Percentiles rank a stretch among this genome's conserved stretches.
Evolutionary conservation across 1,140 invertebrate species (phyloP).

Genomic region (Penaeus japonicus): DNA sequence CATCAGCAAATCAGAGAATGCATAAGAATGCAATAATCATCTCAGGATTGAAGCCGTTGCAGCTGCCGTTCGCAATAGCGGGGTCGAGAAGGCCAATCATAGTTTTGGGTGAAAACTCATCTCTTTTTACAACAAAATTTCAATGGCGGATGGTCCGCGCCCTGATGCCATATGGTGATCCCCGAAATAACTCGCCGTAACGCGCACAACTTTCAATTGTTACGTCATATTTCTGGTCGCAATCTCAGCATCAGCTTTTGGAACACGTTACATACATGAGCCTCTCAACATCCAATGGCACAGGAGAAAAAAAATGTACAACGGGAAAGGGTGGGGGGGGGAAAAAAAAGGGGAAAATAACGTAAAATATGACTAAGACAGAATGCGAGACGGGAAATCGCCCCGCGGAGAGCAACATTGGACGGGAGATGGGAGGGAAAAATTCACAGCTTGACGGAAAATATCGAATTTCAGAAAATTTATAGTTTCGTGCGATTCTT

Average conservation of each 20-base stretch:
- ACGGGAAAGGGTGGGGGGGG: background rate
- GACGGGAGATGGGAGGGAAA: constrained; percentile 43
- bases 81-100: constrained; percentile 37
- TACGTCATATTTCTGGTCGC: too few species aligned
- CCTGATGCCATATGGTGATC: constrained; percentile 34
- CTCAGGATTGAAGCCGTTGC: background rate
- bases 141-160: constrained; percentile 40
- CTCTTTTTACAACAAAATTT: constrained; percentile 53
- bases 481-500: constrained; percentile 40
- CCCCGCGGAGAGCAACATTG: constrained; percentile 28
- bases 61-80: background rate
- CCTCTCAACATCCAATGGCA: background rate
- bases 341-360: background rate
- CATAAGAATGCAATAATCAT: background rate
- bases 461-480: constrained; percentile 53
- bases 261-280: too few species aligned
- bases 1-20: background rate
- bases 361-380: constrained; percentile 33
- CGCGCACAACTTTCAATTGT: too few species aligned
- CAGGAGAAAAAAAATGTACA: background rate
- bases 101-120: constrained; percentile 50
- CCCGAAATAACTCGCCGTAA: background rate
- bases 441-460: constrained; percentile 53
- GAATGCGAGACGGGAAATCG: constrained; percentile 40
- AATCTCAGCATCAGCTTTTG: too few species aligned